Conservation (phyloP, 2,113 vertebrate species). For the Oreochromis spilurus region DNA sequence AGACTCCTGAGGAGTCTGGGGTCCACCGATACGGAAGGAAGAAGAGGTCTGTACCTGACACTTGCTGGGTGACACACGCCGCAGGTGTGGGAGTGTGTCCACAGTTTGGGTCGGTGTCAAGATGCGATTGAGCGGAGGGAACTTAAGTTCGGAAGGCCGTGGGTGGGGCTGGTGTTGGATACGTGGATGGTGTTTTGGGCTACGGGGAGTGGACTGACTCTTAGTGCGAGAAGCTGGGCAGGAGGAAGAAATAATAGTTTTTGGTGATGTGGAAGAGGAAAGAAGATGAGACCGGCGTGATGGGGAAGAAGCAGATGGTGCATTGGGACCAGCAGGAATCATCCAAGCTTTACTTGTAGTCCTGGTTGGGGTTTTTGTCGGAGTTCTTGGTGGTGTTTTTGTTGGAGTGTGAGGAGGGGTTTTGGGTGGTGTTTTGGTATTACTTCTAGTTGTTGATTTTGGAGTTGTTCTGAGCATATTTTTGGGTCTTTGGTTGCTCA, state of each 20-base stretch:
- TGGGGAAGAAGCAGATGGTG: slow-evolving; percentile 39
- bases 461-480: slow-evolving; percentile 30
- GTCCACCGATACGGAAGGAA: slow-evolving; percentile 78
- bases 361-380: slow-evolving; percentile 38
- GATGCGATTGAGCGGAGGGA: slow-evolving; percentile 80
- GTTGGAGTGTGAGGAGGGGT: slow-evolving; percentile 47
- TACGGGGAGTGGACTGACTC: slow-evolving; percentile 66
- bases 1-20: slow-evolving; percentile 52
- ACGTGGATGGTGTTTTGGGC: slow-evolving; percentile 69
- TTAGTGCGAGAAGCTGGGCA: slow-evolving; percentile 66
- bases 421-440: slow-evolving; percentile 3
- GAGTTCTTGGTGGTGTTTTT: slow-evolving; percentile 53
- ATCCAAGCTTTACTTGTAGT: slow-evolving; percentile 70
- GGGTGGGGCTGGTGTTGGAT: slow-evolving; percentile 53
- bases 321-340: slow-evolving; percentile 54
- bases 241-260: slow-evolving; percentile 52
- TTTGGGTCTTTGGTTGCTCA: slow-evolving; percentile 73
- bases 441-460: background rate
- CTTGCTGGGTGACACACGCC: slow-evolving; percentile 86
- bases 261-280: slow-evolving; percentile 53
- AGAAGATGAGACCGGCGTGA: slow-evolving; percentile 55
- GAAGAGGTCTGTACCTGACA: slow-evolving; percentile 86
- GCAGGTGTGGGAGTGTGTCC: slow-evolving; percentile 84
- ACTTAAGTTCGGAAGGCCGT: slow-evolving; percentile 80
- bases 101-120: slow-evolving; percentile 82